phyloP scores from a whole-genome alignment of 1,140 invertebrate genomes.

The Harpegnathos saltator region DNA sequence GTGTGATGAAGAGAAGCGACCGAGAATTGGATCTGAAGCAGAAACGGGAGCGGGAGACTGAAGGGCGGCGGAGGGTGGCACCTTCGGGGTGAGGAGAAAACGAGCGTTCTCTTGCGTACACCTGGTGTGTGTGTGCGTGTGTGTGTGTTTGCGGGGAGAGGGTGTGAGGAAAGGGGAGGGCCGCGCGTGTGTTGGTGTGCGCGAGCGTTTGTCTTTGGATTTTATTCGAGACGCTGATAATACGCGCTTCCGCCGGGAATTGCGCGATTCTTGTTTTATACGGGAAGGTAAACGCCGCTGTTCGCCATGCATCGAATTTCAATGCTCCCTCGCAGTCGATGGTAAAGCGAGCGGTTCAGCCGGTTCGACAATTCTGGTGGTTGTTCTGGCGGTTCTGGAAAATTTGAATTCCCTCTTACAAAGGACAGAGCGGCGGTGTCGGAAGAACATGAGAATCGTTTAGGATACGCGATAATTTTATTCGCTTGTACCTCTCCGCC shows the following conservation, averaged over 20 bases:
- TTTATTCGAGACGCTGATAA: conserved; percentile 75
- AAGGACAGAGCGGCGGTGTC: conserved; percentile 27
- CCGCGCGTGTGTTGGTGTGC: conserved; percentile 59
- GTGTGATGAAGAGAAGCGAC: conserved; percentile 49
- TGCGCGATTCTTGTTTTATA: conserved; percentile 68
- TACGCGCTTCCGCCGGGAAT: conserved; percentile 70
- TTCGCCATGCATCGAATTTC: conserved; percentile 61
- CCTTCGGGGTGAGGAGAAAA: conserved; percentile 36
- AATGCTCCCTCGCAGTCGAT: conserved; percentile 43
- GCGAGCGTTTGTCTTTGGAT: conserved; percentile 68
- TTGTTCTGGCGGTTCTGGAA: conserved; percentile 53
- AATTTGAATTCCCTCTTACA: conserved; percentile 55
- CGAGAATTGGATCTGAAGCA: conserved; percentile 73
- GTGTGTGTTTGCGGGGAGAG: conserved; percentile 52
- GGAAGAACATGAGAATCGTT: conserved; percentile 44
- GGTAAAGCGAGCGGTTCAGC: conserved; percentile 39
- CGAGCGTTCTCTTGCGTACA: conserved; percentile 63
- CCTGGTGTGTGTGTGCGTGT: conserved; percentile 31
- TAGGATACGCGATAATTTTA: conserved; percentile 35
- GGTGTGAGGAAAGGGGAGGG: too few species aligned
- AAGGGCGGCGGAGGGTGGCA: conserved; percentile 40
- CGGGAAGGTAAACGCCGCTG: conserved; percentile 38
- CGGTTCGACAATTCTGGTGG: conserved; percentile 38
- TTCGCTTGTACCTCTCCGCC: conserved; percentile 18
- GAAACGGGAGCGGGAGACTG: conserved; percentile 51